A percentile compares a stretch with the other conserved stretches of the same genome.
phyloP scores from a whole-genome alignment of 2,797 vertebrate species.

The Paedocypris micromegethes region DNA sequence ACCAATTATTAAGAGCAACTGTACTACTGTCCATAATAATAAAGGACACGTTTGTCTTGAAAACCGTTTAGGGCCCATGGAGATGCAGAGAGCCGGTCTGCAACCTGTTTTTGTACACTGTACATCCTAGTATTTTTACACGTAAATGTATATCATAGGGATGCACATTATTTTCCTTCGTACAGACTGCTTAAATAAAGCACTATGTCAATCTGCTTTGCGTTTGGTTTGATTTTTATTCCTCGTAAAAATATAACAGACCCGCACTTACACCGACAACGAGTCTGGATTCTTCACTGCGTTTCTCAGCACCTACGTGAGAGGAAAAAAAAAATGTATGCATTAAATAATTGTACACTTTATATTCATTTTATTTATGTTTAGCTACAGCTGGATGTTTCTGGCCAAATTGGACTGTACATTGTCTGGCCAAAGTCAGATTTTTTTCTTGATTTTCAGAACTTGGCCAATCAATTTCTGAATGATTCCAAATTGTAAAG shows the following conservation, averaged over 20 bases:
- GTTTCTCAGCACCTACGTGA: too few species aligned
- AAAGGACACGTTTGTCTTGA: constrained; percentile 68
- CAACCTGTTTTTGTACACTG: constrained; percentile 93
- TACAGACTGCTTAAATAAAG: constrained; percentile 98
- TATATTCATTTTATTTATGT: too few species aligned
- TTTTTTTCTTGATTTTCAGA: too few species aligned
- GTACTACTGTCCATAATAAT: constrained; percentile 55
- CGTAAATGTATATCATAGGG: constrained; percentile 88
- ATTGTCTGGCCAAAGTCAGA: too few species aligned
- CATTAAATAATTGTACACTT: too few species aligned
- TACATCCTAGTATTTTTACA: constrained; percentile 99
- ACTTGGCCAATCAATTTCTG: too few species aligned
- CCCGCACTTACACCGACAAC: background rate
- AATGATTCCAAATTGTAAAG: too few species aligned
- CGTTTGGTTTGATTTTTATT: constrained; percentile 50
- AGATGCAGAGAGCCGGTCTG: constrained; percentile 81
- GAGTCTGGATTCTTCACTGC: too few species aligned
- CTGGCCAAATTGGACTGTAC: too few species aligned
- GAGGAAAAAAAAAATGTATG: too few species aligned
- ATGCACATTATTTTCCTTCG: constrained; percentile 94
- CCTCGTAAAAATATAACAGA: constrained; percentile 14
- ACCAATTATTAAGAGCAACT: constrained; percentile 54
- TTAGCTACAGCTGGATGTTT: too few species aligned
- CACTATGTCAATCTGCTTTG: constrained; percentile 87
- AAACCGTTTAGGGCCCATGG: constrained; percentile 71